Conservation (phyloP, 2,113 vertebrate species). For the Alosa alosa region DNA sequence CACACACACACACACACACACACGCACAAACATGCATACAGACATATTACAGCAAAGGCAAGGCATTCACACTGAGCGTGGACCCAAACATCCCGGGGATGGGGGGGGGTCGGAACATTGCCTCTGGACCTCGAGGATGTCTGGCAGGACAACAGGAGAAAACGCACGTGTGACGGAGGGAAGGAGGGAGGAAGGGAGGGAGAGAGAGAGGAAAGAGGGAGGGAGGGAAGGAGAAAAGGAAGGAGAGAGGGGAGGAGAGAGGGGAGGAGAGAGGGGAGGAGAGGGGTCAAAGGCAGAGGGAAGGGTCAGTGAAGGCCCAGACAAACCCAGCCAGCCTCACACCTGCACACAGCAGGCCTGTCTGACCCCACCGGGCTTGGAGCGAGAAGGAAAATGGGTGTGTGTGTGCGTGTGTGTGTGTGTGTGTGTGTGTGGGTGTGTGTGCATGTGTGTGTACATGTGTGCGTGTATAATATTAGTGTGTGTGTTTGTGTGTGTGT, state of each 20-base stretch:
- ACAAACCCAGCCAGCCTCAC: conserved; percentile 61
- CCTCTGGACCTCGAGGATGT: conserved; percentile 15
- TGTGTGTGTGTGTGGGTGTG: conserved; percentile 39
- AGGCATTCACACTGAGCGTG: conserved; percentile 16
- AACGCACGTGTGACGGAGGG: conserved; percentile 7
- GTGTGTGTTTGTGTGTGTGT: background rate
- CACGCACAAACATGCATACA: background rate
- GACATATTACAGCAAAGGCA: conserved; percentile 15
- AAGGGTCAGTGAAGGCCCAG: conserved; percentile 48
- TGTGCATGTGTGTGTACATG: no score
- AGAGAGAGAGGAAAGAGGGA: background rate
- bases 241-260: no score
- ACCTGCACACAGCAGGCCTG: conserved; percentile 73
- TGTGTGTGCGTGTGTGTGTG: conserved; percentile 59
- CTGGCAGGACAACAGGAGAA: conserved; percentile 41
- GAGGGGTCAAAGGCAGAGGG: conserved; percentile 12
- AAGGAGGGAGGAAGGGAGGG: background rate
- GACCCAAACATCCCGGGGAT: conserved; percentile 12
- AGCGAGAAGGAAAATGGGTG: conserved; percentile 32
- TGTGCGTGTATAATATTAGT: no score
- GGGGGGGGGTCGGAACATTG: conserved; percentile 1
- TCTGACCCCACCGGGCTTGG: conserved; percentile 58
- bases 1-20: conserved; percentile 39
- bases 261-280: background rate
- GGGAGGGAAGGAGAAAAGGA: background rate